These are phyloP conservation scores for Drosophila meridiana DNA, from an alignment of 2,888 invertebrate genomes.

Conservation along the genomic window DNA sequence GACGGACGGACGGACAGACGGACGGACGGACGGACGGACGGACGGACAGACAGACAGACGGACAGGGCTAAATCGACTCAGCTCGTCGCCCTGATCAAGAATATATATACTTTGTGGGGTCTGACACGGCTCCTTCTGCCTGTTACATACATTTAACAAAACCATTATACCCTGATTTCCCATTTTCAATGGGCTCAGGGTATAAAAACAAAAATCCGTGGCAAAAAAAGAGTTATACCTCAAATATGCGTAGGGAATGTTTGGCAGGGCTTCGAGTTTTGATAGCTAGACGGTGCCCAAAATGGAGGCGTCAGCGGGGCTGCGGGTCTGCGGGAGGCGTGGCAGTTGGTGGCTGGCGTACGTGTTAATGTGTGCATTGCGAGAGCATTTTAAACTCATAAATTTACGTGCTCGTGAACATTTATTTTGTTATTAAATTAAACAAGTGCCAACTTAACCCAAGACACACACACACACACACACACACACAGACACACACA, in stretches of 20 bases:
- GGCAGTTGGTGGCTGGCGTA: slow-evolving; percentile 29
- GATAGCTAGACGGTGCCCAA: not conserved
- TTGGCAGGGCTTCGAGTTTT: slow-evolving; percentile 9
- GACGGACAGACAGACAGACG: too few species aligned
- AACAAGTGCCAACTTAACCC: slow-evolving; percentile 69
- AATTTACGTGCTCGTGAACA: slow-evolving; percentile 82
- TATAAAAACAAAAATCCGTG: slow-evolving; percentile 2
- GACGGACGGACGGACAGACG: too few species aligned
- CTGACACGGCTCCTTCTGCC: too few species aligned
- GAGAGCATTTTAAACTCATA: slow-evolving; percentile 70
- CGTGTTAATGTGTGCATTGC: slow-evolving; percentile 74
- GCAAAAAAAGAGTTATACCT: slow-evolving; percentile 40
- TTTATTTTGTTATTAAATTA: slow-evolving; percentile 84
- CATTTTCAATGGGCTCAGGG: too few species aligned
- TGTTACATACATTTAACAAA: too few species aligned
- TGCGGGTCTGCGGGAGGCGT: not conserved
- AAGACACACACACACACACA: slow-evolving; percentile 14
- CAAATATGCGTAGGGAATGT: slow-evolving; percentile 46
- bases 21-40: too few species aligned
- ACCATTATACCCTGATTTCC: too few species aligned
- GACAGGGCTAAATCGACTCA: too few species aligned
- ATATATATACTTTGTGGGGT: too few species aligned
- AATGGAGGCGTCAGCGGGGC: not conserved
- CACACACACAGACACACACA: slow-evolving; percentile 15
- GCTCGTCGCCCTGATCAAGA: too few species aligned